Evolutionary conservation across 2,888 invertebrate genomes (phyloP).

Genomic region (Eupsilia transversa): DNA sequence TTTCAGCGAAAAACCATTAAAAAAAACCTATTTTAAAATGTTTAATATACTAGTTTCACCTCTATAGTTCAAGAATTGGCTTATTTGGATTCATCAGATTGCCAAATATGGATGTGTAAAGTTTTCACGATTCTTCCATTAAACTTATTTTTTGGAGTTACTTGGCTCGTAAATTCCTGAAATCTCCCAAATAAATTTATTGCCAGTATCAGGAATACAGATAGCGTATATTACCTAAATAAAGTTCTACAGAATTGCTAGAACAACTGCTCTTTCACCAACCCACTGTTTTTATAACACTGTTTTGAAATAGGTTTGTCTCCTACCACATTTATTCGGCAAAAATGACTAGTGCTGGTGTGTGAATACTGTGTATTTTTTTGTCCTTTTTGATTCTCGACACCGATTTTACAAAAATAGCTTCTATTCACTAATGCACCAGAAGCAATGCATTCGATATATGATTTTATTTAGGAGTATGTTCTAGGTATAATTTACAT

Average conservation of each 20-base stretch:
- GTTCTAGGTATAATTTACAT: too few relatives aligned
- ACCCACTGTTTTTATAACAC: slow-evolving; percentile 2
- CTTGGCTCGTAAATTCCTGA: not conserved
- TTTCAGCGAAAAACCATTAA: too few relatives aligned
- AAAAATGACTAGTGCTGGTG: not conserved
- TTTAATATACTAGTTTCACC: too few relatives aligned
- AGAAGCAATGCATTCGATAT: not conserved
- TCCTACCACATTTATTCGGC: not conserved
- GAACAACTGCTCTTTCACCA: not conserved
- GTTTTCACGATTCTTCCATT: not conserved
- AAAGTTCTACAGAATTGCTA: slow-evolving; percentile 1
- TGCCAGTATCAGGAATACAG: not conserved
- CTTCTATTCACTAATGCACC: not conserved
- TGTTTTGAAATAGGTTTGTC: not conserved
- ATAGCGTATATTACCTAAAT: not conserved
- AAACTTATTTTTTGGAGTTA: not conserved
- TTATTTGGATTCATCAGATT: not conserved
- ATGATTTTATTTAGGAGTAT: too few relatives aligned
- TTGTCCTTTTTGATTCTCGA: not conserved
- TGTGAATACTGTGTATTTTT: not conserved
- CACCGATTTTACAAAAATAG: not conserved
- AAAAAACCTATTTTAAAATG: too few relatives aligned
- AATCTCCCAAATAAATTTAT: not conserved
- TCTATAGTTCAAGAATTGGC: not conserved
- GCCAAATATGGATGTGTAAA: not conserved